Percentiles rank a stretch among this genome's conserved stretches.
These are phyloP conservation scores for Synchiropus splendidus DNA, from an alignment of 2,113 vertebrate genomes.

Conservation along the genomic window DNA sequence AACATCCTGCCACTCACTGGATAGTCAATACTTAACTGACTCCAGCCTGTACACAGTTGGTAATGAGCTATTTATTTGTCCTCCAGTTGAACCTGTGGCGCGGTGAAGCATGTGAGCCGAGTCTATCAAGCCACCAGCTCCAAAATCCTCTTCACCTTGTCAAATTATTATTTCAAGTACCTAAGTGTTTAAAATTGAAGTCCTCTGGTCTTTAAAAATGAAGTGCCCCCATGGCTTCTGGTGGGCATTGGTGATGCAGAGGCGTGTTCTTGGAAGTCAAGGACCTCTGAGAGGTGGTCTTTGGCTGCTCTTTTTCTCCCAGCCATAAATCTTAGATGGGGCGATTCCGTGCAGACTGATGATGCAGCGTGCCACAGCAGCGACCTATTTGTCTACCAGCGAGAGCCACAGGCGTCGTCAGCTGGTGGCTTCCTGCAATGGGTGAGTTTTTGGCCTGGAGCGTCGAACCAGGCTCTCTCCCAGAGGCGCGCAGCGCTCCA, in stretches of 20 bases:
- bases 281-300: slow-evolving; percentile 49
- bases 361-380: slow-evolving; percentile 26
- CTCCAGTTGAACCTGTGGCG: too few relatives aligned
- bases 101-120: too few relatives aligned
- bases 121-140: too few relatives aligned
- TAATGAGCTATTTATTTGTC: too few relatives aligned
- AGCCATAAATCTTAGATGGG: slow-evolving; percentile 53
- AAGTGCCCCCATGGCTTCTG: slow-evolving; percentile 6
- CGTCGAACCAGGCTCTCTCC: slow-evolving; percentile 24
- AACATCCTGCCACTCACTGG: too few relatives aligned
- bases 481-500: slow-evolving; percentile 28
- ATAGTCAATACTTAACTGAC: too few relatives aligned
- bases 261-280: slow-evolving; percentile 2
- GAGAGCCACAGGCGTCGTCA: background rate
- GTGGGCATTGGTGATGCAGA: slow-evolving; percentile 1
- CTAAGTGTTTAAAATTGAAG: slow-evolving; percentile 17
- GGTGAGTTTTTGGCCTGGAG: slow-evolving; percentile 23
- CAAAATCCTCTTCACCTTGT: background rate
- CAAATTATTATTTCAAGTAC: background rate
- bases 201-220: slow-evolving; percentile 21
- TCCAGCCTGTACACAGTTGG: too few relatives aligned
- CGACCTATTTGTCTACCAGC: background rate
- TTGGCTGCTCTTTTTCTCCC: slow-evolving; percentile 51
- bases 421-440: slow-evolving; percentile 14
- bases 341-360: slow-evolving; percentile 33